Evolutionary conservation across 1,140 invertebrate species (phyloP).

Genomic region (Homarus americanus): DNA sequence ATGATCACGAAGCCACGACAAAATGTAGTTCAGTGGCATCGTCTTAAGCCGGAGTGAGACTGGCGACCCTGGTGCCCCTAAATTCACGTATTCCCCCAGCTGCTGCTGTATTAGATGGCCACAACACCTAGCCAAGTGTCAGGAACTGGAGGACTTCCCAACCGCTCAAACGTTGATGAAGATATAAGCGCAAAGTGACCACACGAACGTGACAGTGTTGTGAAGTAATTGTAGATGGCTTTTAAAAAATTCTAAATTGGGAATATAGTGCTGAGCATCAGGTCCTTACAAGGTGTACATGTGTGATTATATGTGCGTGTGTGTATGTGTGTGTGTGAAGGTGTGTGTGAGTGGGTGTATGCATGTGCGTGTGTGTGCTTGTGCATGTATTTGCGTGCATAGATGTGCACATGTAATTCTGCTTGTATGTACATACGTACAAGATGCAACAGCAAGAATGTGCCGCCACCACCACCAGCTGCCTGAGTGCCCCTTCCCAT

Average conservation of each 20-base stretch:
- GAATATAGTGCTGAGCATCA: slow-evolving; percentile 7
- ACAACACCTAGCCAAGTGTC: neutral
- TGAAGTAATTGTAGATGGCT: neutral
- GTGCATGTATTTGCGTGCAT: neutral
- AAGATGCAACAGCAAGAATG: neutral
- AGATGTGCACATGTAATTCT: neutral
- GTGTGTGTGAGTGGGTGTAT: neutral
- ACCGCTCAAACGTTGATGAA: slow-evolving; percentile 7
- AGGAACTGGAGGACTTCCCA: slow-evolving; percentile 25
- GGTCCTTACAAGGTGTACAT: neutral
- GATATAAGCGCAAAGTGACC: slow-evolving; percentile 3
- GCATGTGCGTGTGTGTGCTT: neutral
- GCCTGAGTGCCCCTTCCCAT: neutral
- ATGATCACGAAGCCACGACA: slow-evolving; percentile 97
- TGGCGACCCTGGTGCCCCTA: neutral
- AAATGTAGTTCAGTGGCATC: slow-evolving; percentile 94
- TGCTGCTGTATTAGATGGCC: slow-evolving; percentile 6
- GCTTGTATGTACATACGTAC: neutral
- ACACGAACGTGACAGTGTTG: neutral
- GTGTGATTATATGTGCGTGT: neutral
- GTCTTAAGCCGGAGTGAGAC: slow-evolving; percentile 78
- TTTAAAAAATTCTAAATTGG: neutral
- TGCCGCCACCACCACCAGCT: neutral
- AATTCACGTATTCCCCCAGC: neutral
- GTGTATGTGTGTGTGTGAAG: neutral